Base-by-base conservation (phyloP, 2,113 vertebrate genomes). In the Enhydra lutris region DNA sequence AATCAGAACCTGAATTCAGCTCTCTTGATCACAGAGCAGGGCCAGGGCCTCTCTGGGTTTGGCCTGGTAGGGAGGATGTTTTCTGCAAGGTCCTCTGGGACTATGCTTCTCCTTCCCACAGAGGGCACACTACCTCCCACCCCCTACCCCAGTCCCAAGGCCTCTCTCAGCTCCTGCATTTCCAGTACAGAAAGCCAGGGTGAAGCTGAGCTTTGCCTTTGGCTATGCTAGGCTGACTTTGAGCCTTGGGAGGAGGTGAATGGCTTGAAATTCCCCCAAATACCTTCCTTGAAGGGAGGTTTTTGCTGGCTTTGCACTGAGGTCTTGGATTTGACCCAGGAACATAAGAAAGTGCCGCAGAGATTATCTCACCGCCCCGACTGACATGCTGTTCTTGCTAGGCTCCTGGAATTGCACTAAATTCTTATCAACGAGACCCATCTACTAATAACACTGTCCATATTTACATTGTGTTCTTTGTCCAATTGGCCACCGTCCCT, bases 251-350 rank as follows among this genome's bases (percentile, higher is more conserved):
- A 78, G 86, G 59, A 84, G 85, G 94, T 1, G 63, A 92, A n/a
- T 0, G 42, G 80, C 76, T 93, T 39, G 29, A 69, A 34, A 57
- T 65, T 11, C 18, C 86, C 73, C 3, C 42, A 69, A 21, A 85
- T 12, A 18, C 39, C 87, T 85, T 74, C 84, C 59, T 29, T 6
- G 45, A 65, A 94, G 34, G 69, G 84, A 73, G 34, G 69, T 4
- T 78, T 95, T 90, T 45, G 57, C 88, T 95, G 90, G 69, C 26
- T 63, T 71, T 86, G 80, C 52, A 9, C 11, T 1, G 59, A 55
- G 26, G 42, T n/a, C 93, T 95, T 63, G 29, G 81, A 67, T 85
- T 79, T 91, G 96, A 95, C 90, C 50, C 79, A 42, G 74, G 39
- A 87, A 92, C 11, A 12, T 9, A 45, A 91, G 61, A 80, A 59